Conservation (phyloP, 2,888 invertebrate genomes). For the Rutpela maculata region DNA sequence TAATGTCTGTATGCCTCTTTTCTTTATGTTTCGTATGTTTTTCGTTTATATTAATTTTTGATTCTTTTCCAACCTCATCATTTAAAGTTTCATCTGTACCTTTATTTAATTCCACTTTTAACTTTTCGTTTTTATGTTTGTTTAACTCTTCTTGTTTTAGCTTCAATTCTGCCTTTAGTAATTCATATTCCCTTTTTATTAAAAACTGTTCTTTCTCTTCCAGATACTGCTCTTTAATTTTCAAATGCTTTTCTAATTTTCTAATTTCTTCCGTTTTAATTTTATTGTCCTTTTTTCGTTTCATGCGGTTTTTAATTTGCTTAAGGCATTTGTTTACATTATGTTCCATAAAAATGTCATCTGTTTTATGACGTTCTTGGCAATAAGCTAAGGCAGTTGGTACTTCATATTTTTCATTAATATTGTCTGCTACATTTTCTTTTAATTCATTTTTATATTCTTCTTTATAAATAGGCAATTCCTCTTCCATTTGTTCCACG, state of each 20-base stretch:
- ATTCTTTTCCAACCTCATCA: neutral
- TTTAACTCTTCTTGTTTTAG: neutral
- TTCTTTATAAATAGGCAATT: slow-evolving; percentile 35
- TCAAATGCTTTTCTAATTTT: slow-evolving; percentile 35
- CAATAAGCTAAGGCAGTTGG: slow-evolving; percentile 40
- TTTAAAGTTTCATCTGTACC: neutral
- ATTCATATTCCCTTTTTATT: slow-evolving; percentile 42
- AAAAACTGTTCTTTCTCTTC: slow-evolving; percentile 43
- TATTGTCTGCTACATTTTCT: slow-evolving; percentile 22
- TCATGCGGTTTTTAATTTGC: slow-evolving; percentile 33
- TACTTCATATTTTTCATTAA: slow-evolving; percentile 39
- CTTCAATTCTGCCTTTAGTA: slow-evolving; percentile 21
- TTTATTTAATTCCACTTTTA: neutral
- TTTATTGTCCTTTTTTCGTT: slow-evolving; percentile 10
- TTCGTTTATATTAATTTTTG: neutral
- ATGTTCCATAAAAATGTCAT: slow-evolving; percentile 30
- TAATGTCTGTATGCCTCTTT: neutral
- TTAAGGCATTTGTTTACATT: slow-evolving; percentile 41
- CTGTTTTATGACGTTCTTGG: slow-evolving; percentile 42
- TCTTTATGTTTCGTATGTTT: neutral
- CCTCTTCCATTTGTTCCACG: slow-evolving; percentile 30
- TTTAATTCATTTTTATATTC: slow-evolving; percentile 14
- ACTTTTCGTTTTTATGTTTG: neutral
- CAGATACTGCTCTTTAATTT: slow-evolving; percentile 43
- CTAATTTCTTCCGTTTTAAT: slow-evolving; percentile 32